Conservation (phyloP, 1,140 invertebrate species). For the Anadara kagoshimensis region DNA sequence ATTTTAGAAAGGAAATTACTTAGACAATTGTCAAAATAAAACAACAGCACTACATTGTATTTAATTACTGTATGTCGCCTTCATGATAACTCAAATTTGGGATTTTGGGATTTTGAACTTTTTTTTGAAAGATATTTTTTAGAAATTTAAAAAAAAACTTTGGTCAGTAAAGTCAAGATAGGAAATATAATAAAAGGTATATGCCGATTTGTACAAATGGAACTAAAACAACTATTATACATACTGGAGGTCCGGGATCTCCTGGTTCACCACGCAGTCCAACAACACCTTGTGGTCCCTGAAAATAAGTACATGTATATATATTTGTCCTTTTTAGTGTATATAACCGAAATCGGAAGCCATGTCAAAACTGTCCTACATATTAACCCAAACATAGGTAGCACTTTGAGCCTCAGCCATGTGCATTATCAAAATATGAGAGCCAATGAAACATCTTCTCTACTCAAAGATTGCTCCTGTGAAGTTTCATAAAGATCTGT, state of each 20-base stretch:
- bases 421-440: not conserved
- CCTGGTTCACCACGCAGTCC: slow-evolving; percentile 59
- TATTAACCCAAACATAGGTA: not conserved
- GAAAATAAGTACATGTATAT: not conserved
- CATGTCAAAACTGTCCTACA: not conserved
- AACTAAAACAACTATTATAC: slow-evolving; percentile 16
- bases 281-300: slow-evolving; percentile 58
- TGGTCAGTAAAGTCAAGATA: no score
- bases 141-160: no score
- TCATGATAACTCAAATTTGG: no score
- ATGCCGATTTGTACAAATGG: no score
- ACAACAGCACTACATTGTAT: no score
- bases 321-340: slow-evolving; percentile 2
- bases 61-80: no score
- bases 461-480: no score
- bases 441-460: not conserved
- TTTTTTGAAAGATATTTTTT: no score
- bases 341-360: not conserved
- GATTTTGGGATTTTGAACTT: no score
- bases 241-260: slow-evolving; percentile 59
- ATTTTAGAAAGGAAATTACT: no score
- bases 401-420: not conserved
- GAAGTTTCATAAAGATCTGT: not conserved
- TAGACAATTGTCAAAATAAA: no score
- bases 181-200: no score